Evolutionary conservation across 1,140 invertebrate species (phyloP).

Genomic region (Drosophila parabipectinata): DNA sequence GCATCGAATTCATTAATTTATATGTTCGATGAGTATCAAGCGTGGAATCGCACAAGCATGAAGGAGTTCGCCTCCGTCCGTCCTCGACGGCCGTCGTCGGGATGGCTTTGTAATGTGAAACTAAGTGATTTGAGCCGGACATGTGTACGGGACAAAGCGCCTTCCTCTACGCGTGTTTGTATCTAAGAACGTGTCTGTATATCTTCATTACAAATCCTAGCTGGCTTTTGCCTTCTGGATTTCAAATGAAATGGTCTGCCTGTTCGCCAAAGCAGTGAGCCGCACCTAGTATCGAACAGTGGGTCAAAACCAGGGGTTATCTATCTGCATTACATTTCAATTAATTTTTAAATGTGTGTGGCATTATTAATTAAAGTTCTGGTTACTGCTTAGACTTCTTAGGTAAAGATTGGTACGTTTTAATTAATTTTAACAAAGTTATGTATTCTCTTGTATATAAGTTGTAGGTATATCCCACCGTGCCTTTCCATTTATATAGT

Average conservation of each 20-base stretch:
- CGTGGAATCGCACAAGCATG: slow-evolving; percentile 48
- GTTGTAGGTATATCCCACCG: not conserved
- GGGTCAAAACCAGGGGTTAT: not conserved
- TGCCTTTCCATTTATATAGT: slow-evolving; percentile 7
- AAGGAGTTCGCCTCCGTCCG: slow-evolving; percentile 57
- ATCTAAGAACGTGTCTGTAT: slow-evolving; percentile 61
- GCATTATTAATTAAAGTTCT: not conserved
- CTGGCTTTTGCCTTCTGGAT: slow-evolving; percentile 71
- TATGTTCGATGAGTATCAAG: slow-evolving; percentile 73
- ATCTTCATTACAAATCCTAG: slow-evolving; percentile 74
- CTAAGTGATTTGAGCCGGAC: slow-evolving; percentile 73
- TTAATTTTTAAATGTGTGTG: not conserved
- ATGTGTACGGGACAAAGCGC: slow-evolving; percentile 20
- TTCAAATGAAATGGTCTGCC: slow-evolving; percentile 57
- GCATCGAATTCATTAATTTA: slow-evolving; percentile 82
- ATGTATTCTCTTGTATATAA: not conserved
- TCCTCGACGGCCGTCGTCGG: slow-evolving; percentile 21
- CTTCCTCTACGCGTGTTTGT: slow-evolving; percentile 35
- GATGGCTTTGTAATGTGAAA: slow-evolving; percentile 80
- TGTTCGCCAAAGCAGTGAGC: slow-evolving; percentile 31
- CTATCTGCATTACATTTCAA: not conserved
- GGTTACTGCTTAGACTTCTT: not conserved
- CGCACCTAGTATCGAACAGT: slow-evolving; percentile 27
- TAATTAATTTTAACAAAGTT: not conserved
- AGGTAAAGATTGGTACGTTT: not conserved